phyloP scores from a whole-genome alignment of 2,113 vertebrate species.

The Peucedramus taeniatus region DNA sequence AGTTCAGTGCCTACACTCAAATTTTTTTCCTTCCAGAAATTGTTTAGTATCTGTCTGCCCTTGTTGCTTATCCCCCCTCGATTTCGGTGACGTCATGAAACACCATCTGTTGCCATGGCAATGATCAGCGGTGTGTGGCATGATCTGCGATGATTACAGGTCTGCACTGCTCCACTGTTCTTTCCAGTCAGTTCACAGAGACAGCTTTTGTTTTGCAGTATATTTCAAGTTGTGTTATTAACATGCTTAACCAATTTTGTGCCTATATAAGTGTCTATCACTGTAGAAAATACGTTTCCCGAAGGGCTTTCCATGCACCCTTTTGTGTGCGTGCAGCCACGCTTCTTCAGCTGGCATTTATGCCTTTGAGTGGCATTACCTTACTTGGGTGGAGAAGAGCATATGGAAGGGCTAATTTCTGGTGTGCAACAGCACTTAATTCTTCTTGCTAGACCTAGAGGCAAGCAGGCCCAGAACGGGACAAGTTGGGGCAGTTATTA shows the following conservation, averaged over 20 bases:
- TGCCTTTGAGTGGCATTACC: not conserved
- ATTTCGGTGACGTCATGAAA: conserved; percentile 54
- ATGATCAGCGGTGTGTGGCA: conserved; percentile 7
- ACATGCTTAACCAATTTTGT: conserved; percentile 3
- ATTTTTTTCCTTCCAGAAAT: not conserved
- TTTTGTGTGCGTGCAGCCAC: not conserved
- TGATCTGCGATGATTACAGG: conserved; percentile 51
- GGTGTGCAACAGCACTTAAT: not conserved
- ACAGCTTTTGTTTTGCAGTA: conserved; percentile 29
- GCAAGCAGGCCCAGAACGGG: not conserved
- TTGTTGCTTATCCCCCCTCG: not conserved
- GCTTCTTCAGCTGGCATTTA: not conserved
- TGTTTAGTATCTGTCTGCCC: not conserved
- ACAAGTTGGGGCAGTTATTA: not conserved
- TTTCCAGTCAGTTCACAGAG: conserved; percentile 37
- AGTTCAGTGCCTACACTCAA: not conserved
- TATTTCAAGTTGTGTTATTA: conserved; percentile 17
- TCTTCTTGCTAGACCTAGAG: not conserved
- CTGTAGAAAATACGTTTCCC: not conserved
- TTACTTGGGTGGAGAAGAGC: not conserved
- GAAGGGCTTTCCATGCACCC: not conserved
- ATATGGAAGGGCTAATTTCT: not conserved
- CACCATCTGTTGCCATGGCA: conserved; percentile 51
- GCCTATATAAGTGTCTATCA: not conserved
- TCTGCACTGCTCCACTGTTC: conserved; percentile 14